Conservation (phyloP, 2,888 invertebrate genomes). For the Agrochola lychnidis region DNA sequence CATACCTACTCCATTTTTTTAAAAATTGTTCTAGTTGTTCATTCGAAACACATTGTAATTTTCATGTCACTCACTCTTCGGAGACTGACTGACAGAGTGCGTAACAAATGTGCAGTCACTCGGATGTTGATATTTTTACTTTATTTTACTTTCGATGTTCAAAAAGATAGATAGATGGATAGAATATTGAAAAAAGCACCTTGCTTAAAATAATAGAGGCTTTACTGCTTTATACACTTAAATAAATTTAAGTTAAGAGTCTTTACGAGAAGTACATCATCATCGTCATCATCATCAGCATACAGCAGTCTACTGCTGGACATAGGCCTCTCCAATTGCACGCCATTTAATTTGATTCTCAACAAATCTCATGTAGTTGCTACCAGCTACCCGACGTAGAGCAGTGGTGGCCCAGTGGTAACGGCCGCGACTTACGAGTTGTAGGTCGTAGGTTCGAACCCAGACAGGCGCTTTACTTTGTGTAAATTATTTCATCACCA, state of each 20-base stretch:
- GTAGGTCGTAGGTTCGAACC: no score
- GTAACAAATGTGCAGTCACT: slow-evolving; percentile 40
- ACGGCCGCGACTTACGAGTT: no score
- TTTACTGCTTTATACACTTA: not conserved
- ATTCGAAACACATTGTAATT: slow-evolving; percentile 38
- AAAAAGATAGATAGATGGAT: not conserved
- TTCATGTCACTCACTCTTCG: slow-evolving; percentile 34
- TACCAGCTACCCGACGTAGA: no score
- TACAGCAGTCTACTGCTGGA: no score
- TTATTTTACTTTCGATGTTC: slow-evolving; percentile 9
- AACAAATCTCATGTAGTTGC: no score
- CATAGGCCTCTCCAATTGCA: no score
- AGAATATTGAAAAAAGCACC: not conserved
- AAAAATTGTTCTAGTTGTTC: slow-evolving; percentile 9
- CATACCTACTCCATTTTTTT: slow-evolving; percentile 15
- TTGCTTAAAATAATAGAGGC: not conserved
- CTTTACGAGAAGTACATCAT: not conserved
- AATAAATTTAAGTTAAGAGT: not conserved
- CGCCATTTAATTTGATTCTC: no score
- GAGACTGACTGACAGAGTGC: slow-evolving; percentile 18
- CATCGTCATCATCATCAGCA: no score
- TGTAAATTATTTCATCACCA: no score
- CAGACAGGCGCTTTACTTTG: no score
- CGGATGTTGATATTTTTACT: slow-evolving; percentile 9
- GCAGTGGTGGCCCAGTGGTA: no score